phyloP scores from a whole-genome alignment of 2,797 vertebrate species.

The Sparidentex hasta region DNA sequence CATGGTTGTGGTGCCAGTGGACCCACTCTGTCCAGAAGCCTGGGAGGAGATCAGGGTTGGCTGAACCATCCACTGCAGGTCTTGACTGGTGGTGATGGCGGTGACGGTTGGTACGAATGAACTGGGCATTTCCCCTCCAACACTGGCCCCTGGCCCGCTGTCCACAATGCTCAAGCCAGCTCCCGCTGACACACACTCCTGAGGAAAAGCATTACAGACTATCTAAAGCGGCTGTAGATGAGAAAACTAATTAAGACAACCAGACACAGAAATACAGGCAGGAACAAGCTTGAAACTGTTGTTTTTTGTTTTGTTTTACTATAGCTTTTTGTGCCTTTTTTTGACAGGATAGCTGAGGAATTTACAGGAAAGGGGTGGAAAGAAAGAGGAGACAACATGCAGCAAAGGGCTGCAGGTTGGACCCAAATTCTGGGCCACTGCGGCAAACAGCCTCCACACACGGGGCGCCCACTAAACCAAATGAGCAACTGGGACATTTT shows the following conservation, averaged over 20 bases:
- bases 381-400: too few relatives aligned
- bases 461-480: too few relatives aligned
- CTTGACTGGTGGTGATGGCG: conserved; percentile 97
- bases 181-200: conserved; percentile 93
- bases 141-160: conserved; percentile 75
- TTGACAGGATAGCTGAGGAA: too few relatives aligned
- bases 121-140: conserved; percentile 92
- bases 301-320: too few relatives aligned
- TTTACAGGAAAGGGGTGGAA: too few relatives aligned
- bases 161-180: conserved; percentile 85
- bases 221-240: neutral
- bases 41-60: conserved; percentile 97
- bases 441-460: too few relatives aligned
- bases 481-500: neutral
- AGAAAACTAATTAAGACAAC: conserved; percentile 7
- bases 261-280: neutral
- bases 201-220: conserved; percentile 49
- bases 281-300: neutral
- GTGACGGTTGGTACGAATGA: conserved; percentile 98
- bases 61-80: conserved; percentile 99
- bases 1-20: conserved; percentile 84
- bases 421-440: too few relatives aligned
- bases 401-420: too few relatives aligned
- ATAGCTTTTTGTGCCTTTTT: too few relatives aligned
- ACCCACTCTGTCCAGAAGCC: conserved; percentile 90